phyloP scores from a whole-genome alignment of 1,140 invertebrate genomes.

The Drosophila ficusphila region DNA sequence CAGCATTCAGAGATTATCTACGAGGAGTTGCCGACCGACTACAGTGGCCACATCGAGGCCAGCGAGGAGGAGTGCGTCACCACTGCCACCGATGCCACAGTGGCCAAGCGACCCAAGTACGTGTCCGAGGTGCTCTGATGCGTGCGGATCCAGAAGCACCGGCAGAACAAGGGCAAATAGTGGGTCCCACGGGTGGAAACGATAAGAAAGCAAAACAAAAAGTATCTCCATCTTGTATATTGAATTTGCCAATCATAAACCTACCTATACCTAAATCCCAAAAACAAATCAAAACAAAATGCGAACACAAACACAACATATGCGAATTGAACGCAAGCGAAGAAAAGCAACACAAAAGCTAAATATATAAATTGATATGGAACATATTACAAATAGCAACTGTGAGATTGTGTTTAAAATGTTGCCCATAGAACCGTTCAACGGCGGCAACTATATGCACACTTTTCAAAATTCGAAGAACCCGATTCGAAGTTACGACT shows the following conservation, averaged over 20 bases:
- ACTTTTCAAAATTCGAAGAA: slow-evolving; percentile 41
- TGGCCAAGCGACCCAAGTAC: slow-evolving; percentile 76
- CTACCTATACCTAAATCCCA: background rate
- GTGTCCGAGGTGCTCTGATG: slow-evolving; percentile 83
- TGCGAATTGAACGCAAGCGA: slow-evolving; percentile 16
- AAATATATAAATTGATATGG: slow-evolving; percentile 51
- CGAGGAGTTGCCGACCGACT: slow-evolving; percentile 80
- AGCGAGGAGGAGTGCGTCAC: slow-evolving; percentile 72
- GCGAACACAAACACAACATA: slow-evolving; percentile 6
- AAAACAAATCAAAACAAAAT: slow-evolving; percentile 26
- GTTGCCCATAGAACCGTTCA: slow-evolving; percentile 63
- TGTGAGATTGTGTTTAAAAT: slow-evolving; percentile 70
- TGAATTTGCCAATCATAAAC: slow-evolving; percentile 72
- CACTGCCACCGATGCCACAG: slow-evolving; percentile 54
- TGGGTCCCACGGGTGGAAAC: slow-evolving; percentile 30
- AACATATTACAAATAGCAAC: slow-evolving; percentile 57
- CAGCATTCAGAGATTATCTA: slow-evolving; percentile 80
- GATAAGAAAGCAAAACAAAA: slow-evolving; percentile 53
- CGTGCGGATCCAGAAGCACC: slow-evolving; percentile 74
- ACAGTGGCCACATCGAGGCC: slow-evolving; percentile 79
- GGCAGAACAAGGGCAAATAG: slow-evolving; percentile 70
- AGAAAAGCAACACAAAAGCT: slow-evolving; percentile 11
- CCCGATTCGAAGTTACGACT: slow-evolving; percentile 32
- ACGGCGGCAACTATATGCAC: slow-evolving; percentile 41
- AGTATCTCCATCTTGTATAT: slow-evolving; percentile 83